Base-by-base conservation (phyloP, 2,113 vertebrate species). In the Salvelinus alpinus region DNA sequence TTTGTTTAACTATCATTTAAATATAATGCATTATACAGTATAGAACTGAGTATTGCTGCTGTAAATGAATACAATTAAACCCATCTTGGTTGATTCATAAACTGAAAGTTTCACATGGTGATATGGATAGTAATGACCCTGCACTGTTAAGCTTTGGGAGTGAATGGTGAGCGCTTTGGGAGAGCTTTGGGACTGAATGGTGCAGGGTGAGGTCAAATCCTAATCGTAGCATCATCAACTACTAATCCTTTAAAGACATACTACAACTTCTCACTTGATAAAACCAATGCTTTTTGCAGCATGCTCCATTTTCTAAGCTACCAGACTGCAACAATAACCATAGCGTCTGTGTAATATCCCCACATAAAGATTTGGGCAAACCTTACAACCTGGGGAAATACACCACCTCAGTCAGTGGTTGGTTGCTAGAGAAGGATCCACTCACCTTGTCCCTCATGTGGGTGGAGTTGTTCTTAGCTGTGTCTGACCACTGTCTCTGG, bases 401-500 rank as follows among this genome's bases (percentile, higher is more conserved):
- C 16, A 54, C 48, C 14, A 16, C 14, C 16, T 16, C 51, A 54
- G 16, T 18, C 51, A 54, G 51, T 18, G 48, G 48, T 54, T 54
- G 48, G 48, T 54, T 60, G n/a, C 59, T 9, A 22, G 59, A 85
- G 64, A 75, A 18, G 59, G 18, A 54, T 62, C 14, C 48, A 64
- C 89, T 90, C 80, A 94, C 94, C 91, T 93, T 92, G 66, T 88
- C 85, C 82, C 84, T 89, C 48, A 82, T 78, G 77, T 77, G 84
- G 16, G 22, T 1, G 6, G 87, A 81, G 68, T 79, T 88, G 79
- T 88, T 92, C 57, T 78, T 68, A 25, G 84, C 79, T 73, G 87
- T 78, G 72, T 88, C 81, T 68, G 89, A 91, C 77, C 91, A 85
- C 38, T 89, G 90, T 51, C 89, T 91, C 87, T 93, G 92, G 57